Percentiles rank a stretch among this genome's conserved stretches.
phyloP scores from a whole-genome alignment of 2,113 vertebrate genomes.

The Conger conger region DNA sequence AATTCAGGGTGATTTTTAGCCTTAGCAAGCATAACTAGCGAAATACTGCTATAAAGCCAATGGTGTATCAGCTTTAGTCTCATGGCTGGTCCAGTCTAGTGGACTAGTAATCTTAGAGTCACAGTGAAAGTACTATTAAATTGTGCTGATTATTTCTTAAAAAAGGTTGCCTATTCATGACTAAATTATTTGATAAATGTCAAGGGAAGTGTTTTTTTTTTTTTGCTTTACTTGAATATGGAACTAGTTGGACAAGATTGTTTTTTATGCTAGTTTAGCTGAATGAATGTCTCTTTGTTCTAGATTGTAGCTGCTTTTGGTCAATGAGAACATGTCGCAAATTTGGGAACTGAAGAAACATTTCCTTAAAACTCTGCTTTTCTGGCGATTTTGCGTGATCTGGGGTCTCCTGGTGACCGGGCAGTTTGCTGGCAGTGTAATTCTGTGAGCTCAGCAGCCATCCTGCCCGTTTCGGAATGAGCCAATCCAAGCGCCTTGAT shows the following conservation, averaged over 20 bases:
- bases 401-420: neutral
- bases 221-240: neutral
- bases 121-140: neutral
- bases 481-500: neutral
- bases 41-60: no score
- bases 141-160: neutral
- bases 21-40: no score
- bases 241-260: conserved; percentile 6
- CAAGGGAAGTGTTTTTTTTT: neutral
- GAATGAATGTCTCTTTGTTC: conserved; percentile 20
- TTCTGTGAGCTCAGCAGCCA: neutral
- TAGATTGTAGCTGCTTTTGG: conserved; percentile 6
- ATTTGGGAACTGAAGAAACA: neutral
- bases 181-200: neutral
- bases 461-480: neutral
- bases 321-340: conserved; percentile 7
- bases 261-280: neutral
- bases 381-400: neutral
- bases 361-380: neutral
- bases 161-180: neutral
- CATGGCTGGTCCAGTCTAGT: no score
- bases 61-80: no score
- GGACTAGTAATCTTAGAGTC: no score
- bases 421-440: neutral
- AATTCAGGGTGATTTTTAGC: no score